Evolutionary conservation across 2,888 invertebrate species (phyloP).

Genomic region (Drosophila merina): DNA sequence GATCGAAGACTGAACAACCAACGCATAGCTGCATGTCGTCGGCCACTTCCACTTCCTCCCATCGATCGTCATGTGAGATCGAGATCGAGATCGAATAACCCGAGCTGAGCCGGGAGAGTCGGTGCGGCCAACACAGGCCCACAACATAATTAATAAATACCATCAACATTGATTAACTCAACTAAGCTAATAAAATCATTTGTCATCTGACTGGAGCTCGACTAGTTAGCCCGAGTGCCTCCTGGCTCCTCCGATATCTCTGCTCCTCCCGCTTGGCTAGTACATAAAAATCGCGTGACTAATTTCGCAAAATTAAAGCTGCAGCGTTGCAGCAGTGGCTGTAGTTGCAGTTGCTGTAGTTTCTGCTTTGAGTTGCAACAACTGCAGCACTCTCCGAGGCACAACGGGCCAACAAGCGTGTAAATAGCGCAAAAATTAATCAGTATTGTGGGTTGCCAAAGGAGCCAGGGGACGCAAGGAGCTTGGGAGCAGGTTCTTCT

Average conservation of each 20-base stretch:
- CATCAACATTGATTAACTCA: slow-evolving; percentile 81
- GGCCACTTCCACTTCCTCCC: slow-evolving; percentile 70
- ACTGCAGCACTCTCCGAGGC: slow-evolving; percentile 33
- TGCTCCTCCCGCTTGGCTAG: slow-evolving; percentile 46
- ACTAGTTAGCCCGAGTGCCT: slow-evolving; percentile 67
- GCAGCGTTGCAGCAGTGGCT: slow-evolving; percentile 21
- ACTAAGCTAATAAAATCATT: slow-evolving; percentile 81
- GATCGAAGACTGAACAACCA: slow-evolving; percentile 21
- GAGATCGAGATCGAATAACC: slow-evolving; percentile 73
- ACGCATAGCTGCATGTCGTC: slow-evolving; percentile 59
- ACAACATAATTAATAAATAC: slow-evolving; percentile 81
- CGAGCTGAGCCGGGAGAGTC: slow-evolving; percentile 24
- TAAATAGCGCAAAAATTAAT: slow-evolving; percentile 81
- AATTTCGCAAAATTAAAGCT: slow-evolving; percentile 77
- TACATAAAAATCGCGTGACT: slow-evolving; percentile 81
- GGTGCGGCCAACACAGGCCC: slow-evolving; percentile 46
- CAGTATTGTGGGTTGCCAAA: slow-evolving; percentile 53
- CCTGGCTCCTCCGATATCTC: not conserved
- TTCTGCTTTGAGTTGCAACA: slow-evolving; percentile 14
- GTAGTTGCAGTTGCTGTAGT: slow-evolving; percentile 1
- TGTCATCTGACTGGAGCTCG: slow-evolving; percentile 76
- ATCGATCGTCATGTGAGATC: slow-evolving; percentile 56
- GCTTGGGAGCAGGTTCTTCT: slow-evolving; percentile 34
- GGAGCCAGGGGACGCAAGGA: slow-evolving; percentile 8
- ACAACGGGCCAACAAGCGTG: slow-evolving; percentile 72